Evolutionary conservation across 2,113 vertebrate species (phyloP).

Genomic region (Burhinus oedicnemus): DNA sequence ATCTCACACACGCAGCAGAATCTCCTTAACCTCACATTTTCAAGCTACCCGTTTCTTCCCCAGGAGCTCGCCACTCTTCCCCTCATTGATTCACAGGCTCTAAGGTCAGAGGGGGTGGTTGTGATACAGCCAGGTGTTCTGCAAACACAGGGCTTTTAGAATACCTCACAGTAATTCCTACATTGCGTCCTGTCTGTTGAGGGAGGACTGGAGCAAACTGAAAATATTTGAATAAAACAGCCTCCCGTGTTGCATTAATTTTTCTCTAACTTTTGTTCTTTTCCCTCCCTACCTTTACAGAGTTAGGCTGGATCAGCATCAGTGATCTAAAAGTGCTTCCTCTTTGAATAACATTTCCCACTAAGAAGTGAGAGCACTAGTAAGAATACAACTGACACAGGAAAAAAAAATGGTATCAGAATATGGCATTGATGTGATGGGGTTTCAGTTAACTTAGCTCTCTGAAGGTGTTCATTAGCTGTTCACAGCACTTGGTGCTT

Average conservation of each 20-base stretch:
- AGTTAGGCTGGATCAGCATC: not conserved
- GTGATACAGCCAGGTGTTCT: not conserved
- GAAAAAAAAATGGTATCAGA: not conserved
- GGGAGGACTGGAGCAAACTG: not conserved
- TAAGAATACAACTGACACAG: not conserved
- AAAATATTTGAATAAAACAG: not conserved
- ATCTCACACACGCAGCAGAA: conserved; percentile 23
- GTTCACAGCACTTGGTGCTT: not conserved
- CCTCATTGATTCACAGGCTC: not conserved
- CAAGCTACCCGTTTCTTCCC: not conserved
- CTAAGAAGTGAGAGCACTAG: not conserved
- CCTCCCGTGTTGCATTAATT: not conserved
- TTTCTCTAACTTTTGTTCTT: not conserved
- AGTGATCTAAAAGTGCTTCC: not conserved
- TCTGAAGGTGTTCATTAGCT: not conserved
- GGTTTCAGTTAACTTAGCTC: not conserved
- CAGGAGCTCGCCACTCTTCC: not conserved
- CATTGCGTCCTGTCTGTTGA: not conserved
- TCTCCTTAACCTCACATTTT: not conserved
- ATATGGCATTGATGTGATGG: not conserved
- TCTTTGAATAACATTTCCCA: not conserved
- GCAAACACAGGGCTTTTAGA: not conserved
- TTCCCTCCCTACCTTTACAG: not conserved
- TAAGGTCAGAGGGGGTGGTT: not conserved
- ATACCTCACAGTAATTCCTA: not conserved